Evolutionary conservation across 2,113 vertebrate genomes (phyloP).

Genomic region (Galbula dea): DNA sequence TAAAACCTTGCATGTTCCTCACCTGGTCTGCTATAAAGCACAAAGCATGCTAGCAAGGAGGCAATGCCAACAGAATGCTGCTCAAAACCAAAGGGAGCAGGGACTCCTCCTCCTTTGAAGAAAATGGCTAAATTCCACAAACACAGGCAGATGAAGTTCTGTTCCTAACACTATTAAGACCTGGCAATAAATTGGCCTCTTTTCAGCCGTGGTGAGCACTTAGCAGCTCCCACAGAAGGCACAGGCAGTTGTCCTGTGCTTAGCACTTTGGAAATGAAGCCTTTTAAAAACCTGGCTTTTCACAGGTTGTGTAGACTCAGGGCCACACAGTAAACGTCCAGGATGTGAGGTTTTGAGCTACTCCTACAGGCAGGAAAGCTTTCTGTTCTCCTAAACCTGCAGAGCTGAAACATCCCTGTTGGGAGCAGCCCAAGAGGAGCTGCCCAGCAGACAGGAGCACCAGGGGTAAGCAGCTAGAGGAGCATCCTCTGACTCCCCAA

Average conservation of each 20-base stretch:
- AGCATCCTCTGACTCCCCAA: not conserved
- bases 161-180: not conserved
- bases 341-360: not conserved
- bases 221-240: not conserved
- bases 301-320: not conserved
- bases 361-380: not conserved
- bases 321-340: not conserved
- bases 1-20: not conserved
- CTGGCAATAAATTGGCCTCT: not conserved
- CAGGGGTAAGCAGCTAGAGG: accelerated
- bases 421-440: not conserved
- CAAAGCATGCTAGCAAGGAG: not conserved
- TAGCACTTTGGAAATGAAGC: not conserved
- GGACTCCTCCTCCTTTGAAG: not conserved
- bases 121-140: not conserved
- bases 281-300: not conserved
- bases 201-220: not conserved
- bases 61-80: not conserved
- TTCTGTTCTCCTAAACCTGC: not conserved
- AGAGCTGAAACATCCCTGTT: accelerated
- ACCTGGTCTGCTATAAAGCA: not conserved
- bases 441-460: accelerated
- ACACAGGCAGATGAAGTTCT: not conserved
- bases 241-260: not conserved
- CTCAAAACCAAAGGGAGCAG: accelerated